Evolutionary conservation across 2,797 vertebrate genomes (phyloP).

Genomic region (Sparidentex hasta): DNA sequence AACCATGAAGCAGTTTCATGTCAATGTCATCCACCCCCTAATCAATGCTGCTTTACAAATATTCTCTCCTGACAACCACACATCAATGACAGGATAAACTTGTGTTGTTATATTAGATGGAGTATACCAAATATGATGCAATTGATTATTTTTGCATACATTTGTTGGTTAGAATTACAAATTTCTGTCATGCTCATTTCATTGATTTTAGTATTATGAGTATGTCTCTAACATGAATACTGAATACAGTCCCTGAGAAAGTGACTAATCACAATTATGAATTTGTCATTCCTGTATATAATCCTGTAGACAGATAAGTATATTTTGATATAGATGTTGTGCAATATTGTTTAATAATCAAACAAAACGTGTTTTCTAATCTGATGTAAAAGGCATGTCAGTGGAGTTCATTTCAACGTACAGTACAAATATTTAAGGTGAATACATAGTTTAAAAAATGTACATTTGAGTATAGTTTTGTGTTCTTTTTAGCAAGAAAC

Average conservation of each 20-base stretch:
- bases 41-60: slow-evolving; percentile 27
- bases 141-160: not conserved
- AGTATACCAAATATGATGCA: slow-evolving; percentile 22
- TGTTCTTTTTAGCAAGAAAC: slow-evolving; percentile 28
- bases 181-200: no score
- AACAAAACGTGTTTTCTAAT: slow-evolving; percentile 11
- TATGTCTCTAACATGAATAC: slow-evolving; percentile 13
- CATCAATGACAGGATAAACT: not conserved
- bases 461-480: slow-evolving; percentile 24
- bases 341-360: slow-evolving; percentile 38
- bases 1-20: no score
- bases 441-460: slow-evolving; percentile 6
- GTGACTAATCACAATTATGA: not conserved
- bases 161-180: no score
- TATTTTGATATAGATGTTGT: slow-evolving; percentile 53
- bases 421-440: not conserved
- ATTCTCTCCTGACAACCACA: slow-evolving; percentile 4
- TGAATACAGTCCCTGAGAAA: slow-evolving; percentile 11
- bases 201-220: not conserved
- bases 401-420: slow-evolving; percentile 19
- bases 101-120: slow-evolving; percentile 1
- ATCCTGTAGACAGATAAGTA: slow-evolving; percentile 27
- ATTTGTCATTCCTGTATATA: slow-evolving; percentile 2
- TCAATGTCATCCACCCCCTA: not conserved
- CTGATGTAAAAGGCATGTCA: slow-evolving; percentile 38